Base-by-base conservation (phyloP, 1,140 invertebrate genomes). In the Monomorium pharaonis region DNA sequence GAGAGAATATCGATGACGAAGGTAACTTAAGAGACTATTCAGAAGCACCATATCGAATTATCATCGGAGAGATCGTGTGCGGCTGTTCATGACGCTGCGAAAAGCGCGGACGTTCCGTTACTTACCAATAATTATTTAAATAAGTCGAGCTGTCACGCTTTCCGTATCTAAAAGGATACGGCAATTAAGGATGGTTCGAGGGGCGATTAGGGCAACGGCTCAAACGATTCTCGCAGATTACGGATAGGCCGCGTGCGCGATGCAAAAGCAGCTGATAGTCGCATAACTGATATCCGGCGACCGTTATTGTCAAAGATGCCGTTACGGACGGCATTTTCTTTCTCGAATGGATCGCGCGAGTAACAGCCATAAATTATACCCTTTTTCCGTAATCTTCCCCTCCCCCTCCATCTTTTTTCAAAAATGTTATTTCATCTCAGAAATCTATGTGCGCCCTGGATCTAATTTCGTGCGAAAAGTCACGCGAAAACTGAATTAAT, bases 111-210 rank as follows among this genome's bases (percentile, higher is more conserved):
- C 70, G n/a, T 84, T n/a, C 81, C 69, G 81, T 84, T 84, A 84
- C 33, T 75, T 84, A n/a, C 81, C 81, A 76, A 84, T 84, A 81
- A 78, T 78, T 78, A 80, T 69, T 80, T 85, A 58, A 30, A 65
- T 67, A 62, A 69, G 65, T 74, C 77, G 42, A 44, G 54, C 67
- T 70, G 54, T 65, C 56, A 74, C 18, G 47, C 37, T 83, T 51
- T 54, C 44, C 65, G 78, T 58, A 49, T 24, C 14, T 70, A 56
- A 63, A n/a, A 63, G 42, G 56, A 63, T 51, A 83, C 33, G 33
- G 83, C 65, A 67, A 76, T 70, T 80, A 85, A 87, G 70, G 69
- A 85, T 76, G 21, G 69, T 69, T 74, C 63, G 70, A 49, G 44
- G 44, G 44, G 70, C 44, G 69, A 81, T 81, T 81, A 81, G 78